These are phyloP conservation scores for Margaritifera margaritifera DNA, from an alignment of 2,888 invertebrate genomes.

Conservation along the genomic window DNA sequence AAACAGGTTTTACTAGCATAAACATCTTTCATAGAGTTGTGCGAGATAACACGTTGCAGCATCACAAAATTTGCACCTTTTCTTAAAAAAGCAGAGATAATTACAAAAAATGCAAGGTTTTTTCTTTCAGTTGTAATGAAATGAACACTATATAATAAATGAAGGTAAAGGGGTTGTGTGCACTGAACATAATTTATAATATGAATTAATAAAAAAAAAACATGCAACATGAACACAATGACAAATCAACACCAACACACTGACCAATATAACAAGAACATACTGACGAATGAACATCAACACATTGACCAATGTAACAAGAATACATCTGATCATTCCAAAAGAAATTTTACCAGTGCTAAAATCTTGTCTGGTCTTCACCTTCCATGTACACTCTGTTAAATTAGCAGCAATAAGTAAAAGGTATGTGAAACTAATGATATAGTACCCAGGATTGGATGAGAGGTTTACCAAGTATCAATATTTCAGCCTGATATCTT, in stretches of 20 bases:
- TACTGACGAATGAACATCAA: not conserved
- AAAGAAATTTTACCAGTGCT: conserved; percentile 43
- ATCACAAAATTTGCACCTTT: no score
- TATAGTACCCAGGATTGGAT: not conserved
- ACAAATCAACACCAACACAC: conserved; percentile 4
- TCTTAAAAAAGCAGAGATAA: no score
- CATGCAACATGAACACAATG: no score
- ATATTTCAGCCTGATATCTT: not conserved
- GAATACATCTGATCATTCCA: conserved; percentile 5
- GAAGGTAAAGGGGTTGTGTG: no score
- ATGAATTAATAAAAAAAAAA: no score
- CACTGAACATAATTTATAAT: no score
- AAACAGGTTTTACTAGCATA: no score
- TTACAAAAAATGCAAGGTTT: no score
- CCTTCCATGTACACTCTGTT: conserved; percentile 34
- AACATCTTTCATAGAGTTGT: no score
- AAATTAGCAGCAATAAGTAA: not conserved
- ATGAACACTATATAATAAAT: no score
- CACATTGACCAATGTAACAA: not conserved
- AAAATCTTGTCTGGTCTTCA: conserved; percentile 67
- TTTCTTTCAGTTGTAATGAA: no score
- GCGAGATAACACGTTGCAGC: no score
- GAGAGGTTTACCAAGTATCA: not conserved
- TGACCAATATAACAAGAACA: not conserved
- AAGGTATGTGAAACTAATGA: not conserved